phyloP scores from a whole-genome alignment of 2,113 vertebrate species.

The Dicerorhinus sumatrensis region DNA sequence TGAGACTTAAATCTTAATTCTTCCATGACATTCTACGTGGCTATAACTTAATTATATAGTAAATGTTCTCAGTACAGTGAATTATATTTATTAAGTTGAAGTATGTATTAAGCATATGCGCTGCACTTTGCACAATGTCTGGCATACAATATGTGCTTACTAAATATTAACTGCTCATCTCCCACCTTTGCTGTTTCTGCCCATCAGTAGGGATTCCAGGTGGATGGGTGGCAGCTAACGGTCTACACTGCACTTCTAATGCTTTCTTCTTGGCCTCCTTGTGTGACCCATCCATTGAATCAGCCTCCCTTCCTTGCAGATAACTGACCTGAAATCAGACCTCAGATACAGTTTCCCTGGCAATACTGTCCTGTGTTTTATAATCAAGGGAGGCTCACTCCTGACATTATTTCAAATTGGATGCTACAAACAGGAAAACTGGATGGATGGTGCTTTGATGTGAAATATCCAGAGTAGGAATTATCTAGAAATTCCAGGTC shows the following conservation, averaged over 20 bases:
- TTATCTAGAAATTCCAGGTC: not conserved
- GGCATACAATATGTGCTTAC: not conserved
- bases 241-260: not conserved
- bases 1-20: constrained; percentile 28
- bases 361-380: not conserved
- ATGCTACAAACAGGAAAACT: not conserved
- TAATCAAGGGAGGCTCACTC: not conserved
- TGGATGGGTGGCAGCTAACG: not conserved
- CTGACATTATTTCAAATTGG: not conserved
- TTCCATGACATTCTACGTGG: not conserved
- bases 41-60: not conserved
- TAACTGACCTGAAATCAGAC: not conserved
- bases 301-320: not conserved
- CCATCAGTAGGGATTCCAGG: not conserved
- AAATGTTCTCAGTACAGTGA: not conserved
- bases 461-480: not conserved
- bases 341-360: not conserved
- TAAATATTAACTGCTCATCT: not conserved
- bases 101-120: not conserved
- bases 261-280: not conserved
- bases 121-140: not conserved
- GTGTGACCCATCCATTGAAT: not conserved
- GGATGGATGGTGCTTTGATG: not conserved
- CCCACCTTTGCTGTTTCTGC: not conserved
- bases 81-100: constrained; percentile 19